phyloP scores from a whole-genome alignment of 2,888 invertebrate genomes.

The Lacanobia oleracea region DNA sequence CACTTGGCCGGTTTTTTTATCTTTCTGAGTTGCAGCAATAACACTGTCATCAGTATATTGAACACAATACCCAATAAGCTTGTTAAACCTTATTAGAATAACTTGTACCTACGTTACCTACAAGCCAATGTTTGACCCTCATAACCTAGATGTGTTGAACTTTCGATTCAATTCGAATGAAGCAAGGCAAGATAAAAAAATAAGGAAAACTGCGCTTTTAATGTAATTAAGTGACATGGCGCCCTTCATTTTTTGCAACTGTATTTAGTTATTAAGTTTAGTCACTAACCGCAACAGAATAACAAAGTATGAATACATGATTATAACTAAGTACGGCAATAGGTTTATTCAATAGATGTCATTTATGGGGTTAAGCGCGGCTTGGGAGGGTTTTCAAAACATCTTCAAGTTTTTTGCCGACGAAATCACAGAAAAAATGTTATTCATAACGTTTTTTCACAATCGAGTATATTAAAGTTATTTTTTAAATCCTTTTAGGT shows the following conservation, averaged over 20 bases:
- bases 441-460: conserved; percentile 1
- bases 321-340: neutral
- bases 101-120: neutral
- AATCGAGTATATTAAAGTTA: neutral
- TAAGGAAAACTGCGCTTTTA: conserved; percentile 33
- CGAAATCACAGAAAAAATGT: neutral
- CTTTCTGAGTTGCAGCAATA: neutral
- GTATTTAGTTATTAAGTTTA: neutral
- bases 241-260: conserved; percentile 33
- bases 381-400: neutral
- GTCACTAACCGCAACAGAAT: neutral
- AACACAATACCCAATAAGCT: neutral
- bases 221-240: conserved; percentile 1
- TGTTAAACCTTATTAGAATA: neutral
- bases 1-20: neutral
- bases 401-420: conserved; percentile 8
- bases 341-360: neutral
- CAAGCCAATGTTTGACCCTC: conserved; percentile 1
- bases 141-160: conserved; percentile 12
- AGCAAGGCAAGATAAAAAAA: conserved; percentile 19
- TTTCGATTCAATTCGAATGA: conserved; percentile 33
- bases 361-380: neutral
- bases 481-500: conserved; percentile 89
- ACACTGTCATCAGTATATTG: neutral
- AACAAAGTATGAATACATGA: conserved; percentile 20